A percentile compares a stretch with the other conserved stretches of the same genome.
These are phyloP conservation scores for Phrynocephalus vlangalii DNA, from an alignment of 2,797 vertebrate species.

Conservation along the genomic window DNA sequence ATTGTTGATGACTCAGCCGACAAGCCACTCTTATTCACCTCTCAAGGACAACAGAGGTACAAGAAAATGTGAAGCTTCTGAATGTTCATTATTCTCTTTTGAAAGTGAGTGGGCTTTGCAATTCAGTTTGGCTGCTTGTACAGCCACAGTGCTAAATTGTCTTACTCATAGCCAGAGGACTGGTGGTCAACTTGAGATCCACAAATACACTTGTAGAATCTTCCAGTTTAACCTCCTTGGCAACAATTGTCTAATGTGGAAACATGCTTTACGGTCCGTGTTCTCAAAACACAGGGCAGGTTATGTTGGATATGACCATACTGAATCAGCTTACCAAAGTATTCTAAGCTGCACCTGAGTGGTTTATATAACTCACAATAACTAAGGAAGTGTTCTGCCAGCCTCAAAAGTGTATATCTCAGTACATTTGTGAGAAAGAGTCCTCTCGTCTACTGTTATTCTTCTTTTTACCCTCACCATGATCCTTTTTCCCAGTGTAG, in stretches of 20 bases:
- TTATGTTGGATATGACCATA: neutral
- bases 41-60: conserved; percentile 20
- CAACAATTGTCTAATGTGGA: conserved; percentile 1
- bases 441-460: neutral
- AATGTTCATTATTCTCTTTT: neutral
- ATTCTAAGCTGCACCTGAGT: conserved; percentile 15
- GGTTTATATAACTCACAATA: conserved; percentile 4
- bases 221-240: neutral
- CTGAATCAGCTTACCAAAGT: neutral
- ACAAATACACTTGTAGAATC: neutral
- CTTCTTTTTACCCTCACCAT: neutral
- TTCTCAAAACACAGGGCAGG: conserved; percentile 1
- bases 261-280: neutral
- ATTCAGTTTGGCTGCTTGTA: neutral
- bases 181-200: neutral
- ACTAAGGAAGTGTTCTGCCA: neutral
- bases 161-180: neutral
- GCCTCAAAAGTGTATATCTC: neutral
- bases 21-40: conserved; percentile 11
- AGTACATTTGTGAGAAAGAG: neutral
- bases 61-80: neutral
- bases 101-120: neutral
- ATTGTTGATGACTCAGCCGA: conserved; percentile 24
- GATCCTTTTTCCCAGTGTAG: neutral
- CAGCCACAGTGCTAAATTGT: neutral